Percentiles rank a stretch among this genome's conserved stretches.
Conservation (phyloP, 2,113 vertebrate species). For the Oncorhynchus tshawytscha region DNA sequence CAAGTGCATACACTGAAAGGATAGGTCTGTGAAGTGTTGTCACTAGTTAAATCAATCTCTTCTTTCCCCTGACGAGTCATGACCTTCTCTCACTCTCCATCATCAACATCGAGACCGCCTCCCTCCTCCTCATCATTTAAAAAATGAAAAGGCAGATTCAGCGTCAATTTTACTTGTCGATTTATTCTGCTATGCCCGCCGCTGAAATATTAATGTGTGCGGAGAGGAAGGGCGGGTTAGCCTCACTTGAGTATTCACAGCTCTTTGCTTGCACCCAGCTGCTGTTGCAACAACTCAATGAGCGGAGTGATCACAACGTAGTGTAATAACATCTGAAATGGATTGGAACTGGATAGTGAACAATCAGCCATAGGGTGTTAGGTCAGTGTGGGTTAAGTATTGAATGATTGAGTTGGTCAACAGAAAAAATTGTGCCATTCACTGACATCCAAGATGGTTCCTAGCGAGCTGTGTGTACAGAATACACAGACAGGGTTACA, state of each 20-base stretch:
- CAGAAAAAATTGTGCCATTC: background rate
- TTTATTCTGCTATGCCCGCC: conserved; percentile 66
- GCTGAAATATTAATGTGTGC: conserved; percentile 74
- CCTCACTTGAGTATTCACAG: conserved; percentile 57
- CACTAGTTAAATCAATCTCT: conserved; percentile 33
- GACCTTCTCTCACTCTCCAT: too few relatives aligned
- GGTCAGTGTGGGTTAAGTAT: background rate
- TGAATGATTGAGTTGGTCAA: background rate
- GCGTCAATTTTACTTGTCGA: conserved; percentile 73
- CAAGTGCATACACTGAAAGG: background rate
- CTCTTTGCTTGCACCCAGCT: conserved; percentile 59
- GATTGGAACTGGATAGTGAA: conserved; percentile 38
- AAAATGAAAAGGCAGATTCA: conserved; percentile 70
- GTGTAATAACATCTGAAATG: conserved; percentile 69
- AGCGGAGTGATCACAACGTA: conserved; percentile 39
- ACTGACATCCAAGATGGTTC: background rate
- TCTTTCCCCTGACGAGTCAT: conserved; percentile 4
- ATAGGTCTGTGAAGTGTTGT: background rate
- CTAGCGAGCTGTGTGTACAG: too few relatives aligned
- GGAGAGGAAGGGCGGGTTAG: conserved; percentile 46
- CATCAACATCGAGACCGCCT: conserved; percentile 21
- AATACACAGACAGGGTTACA: background rate
- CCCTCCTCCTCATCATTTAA: conserved; percentile 46
- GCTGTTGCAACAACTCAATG: conserved; percentile 59
- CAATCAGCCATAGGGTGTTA: background rate